Evolutionary conservation across 2,888 invertebrate species (phyloP), one percentile per base, ranked within the genome.

Genomic region (Yponomeuta sedellus): DNA sequence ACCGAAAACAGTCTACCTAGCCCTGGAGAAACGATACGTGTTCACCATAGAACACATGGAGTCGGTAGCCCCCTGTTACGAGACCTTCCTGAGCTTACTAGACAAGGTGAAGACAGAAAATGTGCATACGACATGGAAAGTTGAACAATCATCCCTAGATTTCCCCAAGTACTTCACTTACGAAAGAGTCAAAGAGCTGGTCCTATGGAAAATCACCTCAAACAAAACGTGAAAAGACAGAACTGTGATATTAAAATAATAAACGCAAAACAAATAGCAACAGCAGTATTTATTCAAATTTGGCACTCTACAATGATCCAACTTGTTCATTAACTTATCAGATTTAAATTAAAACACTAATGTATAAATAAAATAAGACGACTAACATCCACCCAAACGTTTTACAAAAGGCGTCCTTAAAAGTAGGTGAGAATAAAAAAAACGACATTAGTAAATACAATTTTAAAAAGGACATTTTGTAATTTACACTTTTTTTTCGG

Each of bases 61-160:
- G 69, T 93, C 95, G 0, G 94, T 94, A n/a, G 97, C 97, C 0
- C 97, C 97, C 0, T 97, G 97, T 87, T 97, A 96, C 76, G 97
- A 97, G 76, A 94, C 96, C 87, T 97, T 97, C 85, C 84, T 96
- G 0, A 90, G 92, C 44, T 86, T 94, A 68, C 74, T 95, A 16
- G 86, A 92, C 67, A 88, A 90, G 72, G 83, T 93, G 10, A 86
- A 86, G 73, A 79, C 80, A 66, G 84, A 88, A 61, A 86, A 91
- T 68, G 71, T 82, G 22, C 77, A 81, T 75, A 80, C 82, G 71
- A 83, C 85, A 28, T 93, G 96, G 93, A 86, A 77, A 11, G 86
- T 94, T 28, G 92, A 94, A 76, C 92, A 94, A 75, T 75, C 96
- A 64, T 88, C 93, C 2, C 83, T 94, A 56, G 93, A 96, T 79